These are phyloP conservation scores for Pelochelys cantorii DNA, from an alignment of 2,797 vertebrate genomes.

Conservation along the genomic window DNA sequence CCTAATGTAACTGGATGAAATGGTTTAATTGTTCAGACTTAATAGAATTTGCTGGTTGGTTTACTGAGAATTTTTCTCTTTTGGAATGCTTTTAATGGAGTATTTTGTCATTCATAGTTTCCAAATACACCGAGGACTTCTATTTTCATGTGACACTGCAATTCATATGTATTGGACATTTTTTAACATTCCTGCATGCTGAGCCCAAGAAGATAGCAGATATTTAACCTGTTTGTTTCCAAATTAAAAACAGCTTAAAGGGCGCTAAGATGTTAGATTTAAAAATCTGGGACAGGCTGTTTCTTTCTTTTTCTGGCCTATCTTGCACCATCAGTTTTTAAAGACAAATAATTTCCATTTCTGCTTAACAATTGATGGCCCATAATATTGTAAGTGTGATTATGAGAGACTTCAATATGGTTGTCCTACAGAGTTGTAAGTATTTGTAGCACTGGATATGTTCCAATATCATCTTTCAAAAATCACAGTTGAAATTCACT, in stretches of 20 bases:
- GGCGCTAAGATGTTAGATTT: background rate
- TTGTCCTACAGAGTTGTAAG: slow-evolving; percentile 23
- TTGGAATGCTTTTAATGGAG: background rate
- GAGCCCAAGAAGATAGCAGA: background rate
- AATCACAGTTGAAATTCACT: background rate
- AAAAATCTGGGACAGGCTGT: background rate
- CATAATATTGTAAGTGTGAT: background rate
- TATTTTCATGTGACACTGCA: background rate
- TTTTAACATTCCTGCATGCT: background rate
- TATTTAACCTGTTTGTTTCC: background rate
- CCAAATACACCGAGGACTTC: background rate
- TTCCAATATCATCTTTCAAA: slow-evolving; percentile 4
- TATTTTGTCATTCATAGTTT: background rate
- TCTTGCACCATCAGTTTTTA: accelerated
- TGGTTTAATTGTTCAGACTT: slow-evolving; percentile 15
- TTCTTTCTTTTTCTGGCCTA: background rate
- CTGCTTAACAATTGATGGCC: background rate
- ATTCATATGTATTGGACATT: background rate
- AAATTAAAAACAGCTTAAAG: background rate
- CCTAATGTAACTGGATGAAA: background rate
- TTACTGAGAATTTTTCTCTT: slow-evolving; percentile 20
- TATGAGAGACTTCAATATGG: background rate
- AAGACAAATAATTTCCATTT: slow-evolving; percentile 18
- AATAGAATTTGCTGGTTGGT: background rate
- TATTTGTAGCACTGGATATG: slow-evolving; percentile 7